Conservation (phyloP, 2,888 invertebrate genomes). For the Argynnis bischoffii region DNA sequence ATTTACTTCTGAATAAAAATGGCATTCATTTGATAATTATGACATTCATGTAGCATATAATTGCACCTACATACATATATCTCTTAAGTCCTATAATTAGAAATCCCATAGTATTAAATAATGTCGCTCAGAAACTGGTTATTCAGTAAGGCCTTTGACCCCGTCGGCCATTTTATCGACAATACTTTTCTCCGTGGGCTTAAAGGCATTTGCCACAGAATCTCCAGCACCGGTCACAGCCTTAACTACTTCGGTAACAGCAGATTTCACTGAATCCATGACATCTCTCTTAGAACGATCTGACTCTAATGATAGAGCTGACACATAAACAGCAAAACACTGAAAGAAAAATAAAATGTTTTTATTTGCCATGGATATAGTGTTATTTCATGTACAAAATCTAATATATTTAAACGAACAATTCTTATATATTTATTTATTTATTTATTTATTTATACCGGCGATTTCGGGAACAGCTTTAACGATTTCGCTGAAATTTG, state of each 20-base stretch:
- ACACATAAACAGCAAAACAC: slow-evolving; percentile 36
- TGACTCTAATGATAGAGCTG: slow-evolving; percentile 52
- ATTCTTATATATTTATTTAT: background rate
- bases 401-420: too few relatives aligned
- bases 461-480: too few relatives aligned
- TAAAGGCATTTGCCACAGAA: slow-evolving; percentile 69
- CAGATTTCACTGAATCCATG: slow-evolving; percentile 67
- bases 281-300: slow-evolving; percentile 62
- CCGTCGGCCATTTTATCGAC: slow-evolving; percentile 65
- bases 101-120: slow-evolving; percentile 7
- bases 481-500: too few relatives aligned
- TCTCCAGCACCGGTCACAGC: slow-evolving; percentile 67
- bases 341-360: slow-evolving; percentile 16
- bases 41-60: background rate
- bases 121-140: slow-evolving; percentile 38
- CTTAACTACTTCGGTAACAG: slow-evolving; percentile 65
- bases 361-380: too few relatives aligned
- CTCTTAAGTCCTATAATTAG: slow-evolving; percentile 7
- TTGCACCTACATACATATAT: slow-evolving; percentile 11
- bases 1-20: slow-evolving; percentile 8
- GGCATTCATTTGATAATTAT: background rate
- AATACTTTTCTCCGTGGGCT: slow-evolving; percentile 68
- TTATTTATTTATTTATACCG: background rate
- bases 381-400: too few relatives aligned
- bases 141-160: slow-evolving; percentile 55